Evolutionary conservation across 2,888 invertebrate species (phyloP), one percentile per base, ranked within the genome.

Genomic region (Agonopterix subpropinquella): DNA sequence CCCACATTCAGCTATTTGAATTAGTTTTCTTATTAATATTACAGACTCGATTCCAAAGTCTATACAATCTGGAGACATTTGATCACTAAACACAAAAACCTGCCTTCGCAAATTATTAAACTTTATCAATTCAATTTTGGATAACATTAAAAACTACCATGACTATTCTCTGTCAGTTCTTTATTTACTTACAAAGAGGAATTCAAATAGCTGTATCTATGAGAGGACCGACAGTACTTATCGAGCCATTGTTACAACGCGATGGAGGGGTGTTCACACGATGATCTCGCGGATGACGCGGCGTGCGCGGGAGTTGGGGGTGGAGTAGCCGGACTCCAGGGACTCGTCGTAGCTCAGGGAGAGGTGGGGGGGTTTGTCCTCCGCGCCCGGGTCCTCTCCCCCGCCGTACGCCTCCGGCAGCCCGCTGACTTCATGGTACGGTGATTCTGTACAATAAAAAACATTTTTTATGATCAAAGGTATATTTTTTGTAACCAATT

Each of bases 221-320:
- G 11, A 15, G 8, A 11, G 9, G 11, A 11, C 35, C 11, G 36
- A 13, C n/a, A n/a, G 18, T 18, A 18, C 28, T 28, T 28, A 28
- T 28, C 28, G 28, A 28, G 28, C 7, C 28, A 28, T 28, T 28
- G 5, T 28, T 28, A 28, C 28, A 5, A 28, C 28, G 28, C 7
- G 13, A 11, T 37, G 37, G 37, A 36, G 41, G n/a, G 7, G 11
- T 9, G 36, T 62, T 92, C 91, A 95, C 72, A 97, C 97, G 83
- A 97, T 97, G 83, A 97, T 97, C 89, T 97, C 97, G 65, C 97
- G 92, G 73, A 97, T 97, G 81, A 97, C 96, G 76, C 97, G 91
- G 64, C 97, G 92, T 72, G 95, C 95, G 76, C 97, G 92, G 67
- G 96, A 96, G 89, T 97, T 97, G 56, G 97, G 97, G 62, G 97